phyloP scores from a whole-genome alignment of 2,888 invertebrate species.

The Callyntrura guangdongensis region DNA sequence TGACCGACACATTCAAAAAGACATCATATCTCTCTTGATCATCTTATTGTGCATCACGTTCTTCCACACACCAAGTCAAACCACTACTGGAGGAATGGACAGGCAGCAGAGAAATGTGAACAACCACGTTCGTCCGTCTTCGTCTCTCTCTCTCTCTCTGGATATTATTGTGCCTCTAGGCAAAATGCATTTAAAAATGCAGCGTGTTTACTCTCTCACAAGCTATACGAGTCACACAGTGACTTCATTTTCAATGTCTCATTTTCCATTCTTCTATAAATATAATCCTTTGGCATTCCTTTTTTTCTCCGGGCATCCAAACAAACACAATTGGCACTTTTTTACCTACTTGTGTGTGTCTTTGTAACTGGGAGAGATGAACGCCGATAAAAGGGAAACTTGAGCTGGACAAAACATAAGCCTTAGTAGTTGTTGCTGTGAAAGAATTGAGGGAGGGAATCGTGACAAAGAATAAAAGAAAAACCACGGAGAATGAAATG shows the following conservation, averaged over 20 bases:
- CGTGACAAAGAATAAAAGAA: conserved; percentile 18
- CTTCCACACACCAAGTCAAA: neutral
- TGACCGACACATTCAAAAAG: conserved; percentile 56
- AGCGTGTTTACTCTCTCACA: conserved; percentile 12
- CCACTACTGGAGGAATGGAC: neutral
- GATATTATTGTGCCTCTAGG: conserved; percentile 3
- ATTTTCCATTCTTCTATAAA: conserved; percentile 41
- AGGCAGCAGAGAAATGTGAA: neutral
- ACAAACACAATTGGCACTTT: conserved; percentile 39
- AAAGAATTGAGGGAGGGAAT: neutral
- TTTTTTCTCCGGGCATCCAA: neutral
- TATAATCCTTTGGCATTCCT: conserved; percentile 33
- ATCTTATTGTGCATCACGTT: conserved; percentile 11
- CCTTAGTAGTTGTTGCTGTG: too few species aligned
- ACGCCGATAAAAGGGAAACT: conserved; percentile 21
- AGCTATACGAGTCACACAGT: conserved; percentile 27
- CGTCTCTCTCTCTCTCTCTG: neutral
- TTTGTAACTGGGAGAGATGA: neutral
- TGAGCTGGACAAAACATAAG: conserved; percentile 10
- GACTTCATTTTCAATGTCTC: conserved; percentile 65
- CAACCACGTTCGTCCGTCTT: neutral
- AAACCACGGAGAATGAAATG: conserved; percentile 53
- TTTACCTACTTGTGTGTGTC: neutral
- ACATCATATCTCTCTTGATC: conserved; percentile 55
- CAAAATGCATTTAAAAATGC: neutral